Base-by-base conservation (phyloP, 2,888 invertebrate species). In the Calephelis perditalis region DNA sequence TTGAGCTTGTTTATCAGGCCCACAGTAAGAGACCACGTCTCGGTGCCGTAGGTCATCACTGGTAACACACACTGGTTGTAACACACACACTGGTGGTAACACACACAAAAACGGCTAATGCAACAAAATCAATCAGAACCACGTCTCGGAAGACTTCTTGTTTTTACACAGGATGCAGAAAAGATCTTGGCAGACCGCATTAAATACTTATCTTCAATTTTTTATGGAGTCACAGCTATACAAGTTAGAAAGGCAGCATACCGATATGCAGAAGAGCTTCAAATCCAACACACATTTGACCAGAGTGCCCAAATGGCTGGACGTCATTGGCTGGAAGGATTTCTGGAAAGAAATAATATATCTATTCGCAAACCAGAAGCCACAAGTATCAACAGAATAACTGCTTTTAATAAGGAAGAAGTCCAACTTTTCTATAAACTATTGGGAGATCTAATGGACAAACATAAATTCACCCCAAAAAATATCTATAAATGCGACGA, bases 401-500 rank as follows among this genome's bases (percentile, higher is more conserved):
- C 67, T 9, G 70, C 69, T 11, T 75, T 73, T 61, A 74, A 74
- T 64, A 56, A 56, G 43, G 40, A 56, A 40, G 56, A 56, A 56
- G 56, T 56, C 56, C 37, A 56, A 74, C 61, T 63, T 26, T 75
- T 76, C 64, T 74, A 56, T 61, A 37, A 69, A 10, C 65, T 68
- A 46, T 63, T 73, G 8, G 71, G 60, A 8, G 49, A 72, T 7
- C 62, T 74, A 54, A 74, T 69, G 68, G 66, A 60, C 57, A 71
- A 70, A 61, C 57, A 70, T 60, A 70, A 59, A 68, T 74, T 76
- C 58, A 1, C 45, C 15, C 62, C 66, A 26, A 71, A 70, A 65
- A 72, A 74, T 58, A 76, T 74, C 44, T 86, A 73, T 65, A 87
- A 85, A 65, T 70, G 74, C 57, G 82, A 86, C 61, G 84, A 86